phyloP scores from a whole-genome alignment of 2,797 vertebrate genomes.

The Lagorchestes hirsutus region DNA sequence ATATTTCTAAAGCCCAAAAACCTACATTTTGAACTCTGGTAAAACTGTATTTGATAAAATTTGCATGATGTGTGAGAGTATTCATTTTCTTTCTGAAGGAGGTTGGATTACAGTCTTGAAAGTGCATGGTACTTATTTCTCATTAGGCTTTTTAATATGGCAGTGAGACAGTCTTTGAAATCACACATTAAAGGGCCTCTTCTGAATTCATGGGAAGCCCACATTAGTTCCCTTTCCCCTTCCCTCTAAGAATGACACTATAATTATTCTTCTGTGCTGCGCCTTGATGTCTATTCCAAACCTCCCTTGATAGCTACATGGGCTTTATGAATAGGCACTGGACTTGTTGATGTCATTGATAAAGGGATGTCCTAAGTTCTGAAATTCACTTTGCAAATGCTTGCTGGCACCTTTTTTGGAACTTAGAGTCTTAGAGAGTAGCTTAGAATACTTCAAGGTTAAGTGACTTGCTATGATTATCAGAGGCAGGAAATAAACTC shows the following conservation, averaged over 20 bases:
- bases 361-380: not conserved
- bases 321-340: not conserved
- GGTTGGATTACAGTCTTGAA: not conserved
- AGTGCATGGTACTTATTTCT: not conserved
- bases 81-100: slow-evolving; percentile 2
- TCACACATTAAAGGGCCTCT: not conserved
- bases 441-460: not conserved
- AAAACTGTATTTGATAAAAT: slow-evolving; percentile 8
- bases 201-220: not conserved
- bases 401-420: not conserved
- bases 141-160: not conserved
- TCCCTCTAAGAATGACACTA: not conserved
- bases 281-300: not conserved
- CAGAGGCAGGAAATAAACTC: not conserved
- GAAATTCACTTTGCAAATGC: not conserved
- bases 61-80: not conserved
- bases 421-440: not conserved
- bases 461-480: not conserved
- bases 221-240: not conserved
- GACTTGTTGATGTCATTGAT: not conserved
- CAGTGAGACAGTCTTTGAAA: not conserved
- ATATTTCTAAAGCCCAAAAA: not conserved
- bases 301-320: not conserved
- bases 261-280: not conserved
- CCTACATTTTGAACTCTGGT: not conserved